These are phyloP conservation scores for Onychorhynchus coronatus DNA, from an alignment of 2,113 vertebrate species.

Conservation along the genomic window DNA sequence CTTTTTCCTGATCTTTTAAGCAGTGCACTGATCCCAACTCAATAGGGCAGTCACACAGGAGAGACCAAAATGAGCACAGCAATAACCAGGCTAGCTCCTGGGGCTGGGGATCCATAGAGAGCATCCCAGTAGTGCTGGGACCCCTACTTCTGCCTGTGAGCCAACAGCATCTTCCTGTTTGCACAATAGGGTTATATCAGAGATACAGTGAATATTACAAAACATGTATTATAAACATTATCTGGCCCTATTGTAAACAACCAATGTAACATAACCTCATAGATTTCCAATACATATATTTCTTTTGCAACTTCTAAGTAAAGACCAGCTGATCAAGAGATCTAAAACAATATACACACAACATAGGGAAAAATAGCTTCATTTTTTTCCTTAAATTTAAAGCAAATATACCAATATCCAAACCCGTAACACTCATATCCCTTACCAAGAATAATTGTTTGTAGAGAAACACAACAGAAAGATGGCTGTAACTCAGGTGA, in stretches of 20 bases:
- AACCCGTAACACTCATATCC: neutral
- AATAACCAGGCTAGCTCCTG: neutral
- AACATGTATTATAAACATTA: neutral
- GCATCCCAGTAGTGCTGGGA: rapidly evolving
- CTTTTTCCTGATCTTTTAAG: neutral
- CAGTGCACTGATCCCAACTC: neutral
- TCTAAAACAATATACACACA: neutral
- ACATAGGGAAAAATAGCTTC: neutral
- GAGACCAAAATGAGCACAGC: neutral
- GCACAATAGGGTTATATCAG: neutral
- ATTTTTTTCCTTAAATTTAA: neutral
- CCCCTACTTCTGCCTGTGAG: neutral
- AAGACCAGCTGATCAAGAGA: neutral
- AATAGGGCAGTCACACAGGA: neutral
- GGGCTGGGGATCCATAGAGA: neutral
- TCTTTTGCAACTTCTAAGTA: neutral
- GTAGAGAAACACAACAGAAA: neutral
- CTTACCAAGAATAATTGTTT: neutral
- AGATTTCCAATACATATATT: neutral
- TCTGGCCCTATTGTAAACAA: neutral
- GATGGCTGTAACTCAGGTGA: neutral
- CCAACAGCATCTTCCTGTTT: neutral
- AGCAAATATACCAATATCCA: neutral
- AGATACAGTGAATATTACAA: neutral
- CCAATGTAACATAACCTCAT: neutral